These are phyloP conservation scores for Hoplodrina blanda DNA, from an alignment of 2,888 invertebrate species.

Conservation along the genomic window DNA sequence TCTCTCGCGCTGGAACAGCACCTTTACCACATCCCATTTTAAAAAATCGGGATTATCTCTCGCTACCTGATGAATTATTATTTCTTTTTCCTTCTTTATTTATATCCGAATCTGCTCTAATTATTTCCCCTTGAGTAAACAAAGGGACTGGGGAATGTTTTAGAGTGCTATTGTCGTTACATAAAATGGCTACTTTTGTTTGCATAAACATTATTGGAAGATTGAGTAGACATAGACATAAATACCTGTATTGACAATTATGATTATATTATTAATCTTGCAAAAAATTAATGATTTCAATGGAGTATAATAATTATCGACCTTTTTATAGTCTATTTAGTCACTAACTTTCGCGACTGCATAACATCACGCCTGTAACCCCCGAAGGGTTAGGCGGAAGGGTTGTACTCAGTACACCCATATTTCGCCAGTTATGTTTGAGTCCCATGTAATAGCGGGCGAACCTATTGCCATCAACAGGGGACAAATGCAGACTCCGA, in stretches of 20 bases:
- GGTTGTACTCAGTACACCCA: too few relatives aligned
- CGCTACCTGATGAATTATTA: slow-evolving; percentile 85
- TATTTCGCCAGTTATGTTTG: too few relatives aligned
- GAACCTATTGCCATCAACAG: too few relatives aligned
- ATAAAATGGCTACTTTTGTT: slow-evolving; percentile 60
- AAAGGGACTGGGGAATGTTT: slow-evolving; percentile 75
- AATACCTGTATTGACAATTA: not conserved
- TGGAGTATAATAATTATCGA: too few relatives aligned
- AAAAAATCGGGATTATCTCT: slow-evolving; percentile 83
- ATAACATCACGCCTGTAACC: too few relatives aligned
- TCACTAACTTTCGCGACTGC: too few relatives aligned
- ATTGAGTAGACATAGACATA: not conserved
- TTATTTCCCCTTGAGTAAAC: slow-evolving; percentile 87
- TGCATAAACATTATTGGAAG: slow-evolving; percentile 31
- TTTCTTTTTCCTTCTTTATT: slow-evolving; percentile 76
- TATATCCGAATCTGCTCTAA: slow-evolving; percentile 82
- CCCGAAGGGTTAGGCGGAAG: too few relatives aligned
- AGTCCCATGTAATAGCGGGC: too few relatives aligned
- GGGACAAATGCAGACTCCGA: too few relatives aligned
- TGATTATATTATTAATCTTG: slow-evolving; percentile 7
- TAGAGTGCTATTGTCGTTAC: slow-evolving; percentile 62
- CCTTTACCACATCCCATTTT: slow-evolving; percentile 70
- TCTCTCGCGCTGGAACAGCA: not conserved
- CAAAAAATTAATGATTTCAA: not conserved
- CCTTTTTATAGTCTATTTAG: too few relatives aligned